phyloP scores from a whole-genome alignment of 2,888 invertebrate species.

The Lissonota sp. region DNA sequence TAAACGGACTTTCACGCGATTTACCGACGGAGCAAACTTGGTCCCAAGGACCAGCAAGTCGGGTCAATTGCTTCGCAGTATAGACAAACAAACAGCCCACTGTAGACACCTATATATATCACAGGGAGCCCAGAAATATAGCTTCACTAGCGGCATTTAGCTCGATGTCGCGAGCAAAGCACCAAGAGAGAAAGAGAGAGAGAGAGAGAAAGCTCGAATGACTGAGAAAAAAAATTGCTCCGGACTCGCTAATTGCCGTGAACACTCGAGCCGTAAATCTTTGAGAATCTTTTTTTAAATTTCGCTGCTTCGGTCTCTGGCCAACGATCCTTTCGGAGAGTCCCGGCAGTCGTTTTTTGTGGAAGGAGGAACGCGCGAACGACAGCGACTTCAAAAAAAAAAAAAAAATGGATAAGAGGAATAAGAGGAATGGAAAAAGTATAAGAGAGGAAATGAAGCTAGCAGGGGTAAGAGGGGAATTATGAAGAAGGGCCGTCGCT shows the following conservation, averaged over 20 bases:
- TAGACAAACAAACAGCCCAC: not conserved
- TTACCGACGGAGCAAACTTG: slow-evolving; percentile 22
- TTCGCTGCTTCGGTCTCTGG: slow-evolving; percentile 39
- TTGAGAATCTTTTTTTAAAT: slow-evolving; percentile 52
- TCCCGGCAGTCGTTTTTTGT: slow-evolving; percentile 38
- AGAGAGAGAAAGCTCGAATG: too few relatives aligned
- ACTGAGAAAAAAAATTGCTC: slow-evolving; percentile 42
- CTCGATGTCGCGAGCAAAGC: slow-evolving; percentile 18
- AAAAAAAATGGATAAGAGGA: slow-evolving; percentile 45
- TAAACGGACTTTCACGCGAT: not conserved
- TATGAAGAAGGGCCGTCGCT: slow-evolving; percentile 47
- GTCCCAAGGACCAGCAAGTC: slow-evolving; percentile 15
- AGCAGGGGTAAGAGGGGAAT: slow-evolving; percentile 31
- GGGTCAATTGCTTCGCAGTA: slow-evolving; percentile 18
- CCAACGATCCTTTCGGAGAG: slow-evolving; percentile 53
- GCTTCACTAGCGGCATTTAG: slow-evolving; percentile 30
- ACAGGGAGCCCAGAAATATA: slow-evolving; percentile 22
- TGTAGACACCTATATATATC: slow-evolving; percentile 3
- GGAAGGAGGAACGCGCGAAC: slow-evolving; percentile 36
- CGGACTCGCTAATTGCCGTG: slow-evolving; percentile 58
- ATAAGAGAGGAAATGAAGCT: slow-evolving; percentile 43
- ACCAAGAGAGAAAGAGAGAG: slow-evolving; percentile 14
- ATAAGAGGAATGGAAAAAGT: slow-evolving; percentile 43
- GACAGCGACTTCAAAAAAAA: slow-evolving; percentile 46
- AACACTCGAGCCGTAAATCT: slow-evolving; percentile 54